A percentile compares a stretch with the other conserved stretches of the same genome.
These are phyloP conservation scores for Melanotaenia trifasciata DNA, from an alignment of 2,797 vertebrate species.

Conservation along the genomic window DNA sequence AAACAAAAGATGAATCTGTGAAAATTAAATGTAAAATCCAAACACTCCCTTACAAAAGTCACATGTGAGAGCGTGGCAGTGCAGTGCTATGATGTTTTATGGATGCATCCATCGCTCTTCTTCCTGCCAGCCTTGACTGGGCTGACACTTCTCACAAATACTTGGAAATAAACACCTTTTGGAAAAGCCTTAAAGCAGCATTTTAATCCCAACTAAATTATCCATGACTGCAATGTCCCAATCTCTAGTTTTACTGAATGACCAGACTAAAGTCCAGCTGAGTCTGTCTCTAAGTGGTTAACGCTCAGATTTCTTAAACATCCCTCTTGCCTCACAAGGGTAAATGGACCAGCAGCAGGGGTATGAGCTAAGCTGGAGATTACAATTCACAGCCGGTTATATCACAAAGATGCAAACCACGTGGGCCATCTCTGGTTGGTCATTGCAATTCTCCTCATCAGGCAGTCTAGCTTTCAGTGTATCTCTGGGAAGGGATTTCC, in stretches of 20 bases:
- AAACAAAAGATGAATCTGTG: no score
- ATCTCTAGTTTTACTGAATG: slow-evolving; percentile 10
- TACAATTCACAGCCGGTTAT: slow-evolving; percentile 18
- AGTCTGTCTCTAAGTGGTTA: slow-evolving; percentile 19
- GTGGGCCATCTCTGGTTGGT: background rate
- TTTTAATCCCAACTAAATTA: background rate
- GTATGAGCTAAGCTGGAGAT: slow-evolving; percentile 16
- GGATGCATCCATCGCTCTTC: background rate
- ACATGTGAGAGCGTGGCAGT: no score
- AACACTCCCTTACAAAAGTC: background rate
- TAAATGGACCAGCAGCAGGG: slow-evolving; percentile 13
- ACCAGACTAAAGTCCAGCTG: slow-evolving; percentile 2
- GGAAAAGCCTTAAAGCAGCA: background rate
- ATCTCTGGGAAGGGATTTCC: slow-evolving; percentile 39
- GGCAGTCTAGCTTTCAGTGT: background rate
- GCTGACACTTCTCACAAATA: no score
- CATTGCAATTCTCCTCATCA: slow-evolving; percentile 19
- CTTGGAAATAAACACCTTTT: no score
- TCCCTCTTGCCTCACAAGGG: background rate
- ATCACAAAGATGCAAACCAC: slow-evolving; percentile 14
- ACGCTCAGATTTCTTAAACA: slow-evolving; percentile 14
- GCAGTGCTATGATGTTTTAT: background rate
- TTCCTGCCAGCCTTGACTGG: no score
- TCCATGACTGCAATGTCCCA: background rate
- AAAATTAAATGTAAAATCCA: no score